Base-by-base conservation (phyloP, 2,797 vertebrate species). In the Fratercula arctica region DNA sequence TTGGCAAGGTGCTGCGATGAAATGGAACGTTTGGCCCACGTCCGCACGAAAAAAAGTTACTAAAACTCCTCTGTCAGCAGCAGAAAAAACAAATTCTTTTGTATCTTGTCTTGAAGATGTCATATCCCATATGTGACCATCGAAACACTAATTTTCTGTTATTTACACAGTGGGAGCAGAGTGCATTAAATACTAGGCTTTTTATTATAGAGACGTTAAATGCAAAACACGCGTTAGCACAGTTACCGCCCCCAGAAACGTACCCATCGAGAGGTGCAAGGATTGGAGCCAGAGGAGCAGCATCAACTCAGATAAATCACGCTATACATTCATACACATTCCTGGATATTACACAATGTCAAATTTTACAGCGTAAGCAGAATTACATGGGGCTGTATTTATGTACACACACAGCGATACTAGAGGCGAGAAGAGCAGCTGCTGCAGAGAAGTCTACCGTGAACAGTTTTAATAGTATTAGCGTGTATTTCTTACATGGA, bases 391-490 rank as follows among this genome's bases (percentile, higher is more conserved):
- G 23, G 23, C 53, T 70, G 53, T 50, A 12, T 76, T 77, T 72
- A 24, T 13, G 23, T 31, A 17, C 17, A 20, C 15, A 39, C 0
- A 0, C 0, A 25, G 60, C 1, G 1, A 31, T 24, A 43, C 28
- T 33, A 61, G 69, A 78, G 16, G 29, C 17, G 18, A 68, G 48
- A 76, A 51, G 24, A 63, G 28, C 1, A 43, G 39, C 67, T 54
- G 31, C 29, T 41, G 37, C 64, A 60, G 19, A 75, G 33, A 69
- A 69, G 28, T 33, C 39, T 37, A 23, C n/a, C 50, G 20, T 0
- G 3, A 75, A 39, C 10, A 51, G 10, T 41, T 92, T 70, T 25
- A 79, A 29, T 41, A 57, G 18, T 33, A 35, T 35, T 13, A 18
- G 50, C n/a, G 24, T 5, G 0, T 57, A n/a, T 82, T 63, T 81